Conservation (phyloP, 2,113 vertebrate species). For the Mohoua ochrocephala region DNA sequence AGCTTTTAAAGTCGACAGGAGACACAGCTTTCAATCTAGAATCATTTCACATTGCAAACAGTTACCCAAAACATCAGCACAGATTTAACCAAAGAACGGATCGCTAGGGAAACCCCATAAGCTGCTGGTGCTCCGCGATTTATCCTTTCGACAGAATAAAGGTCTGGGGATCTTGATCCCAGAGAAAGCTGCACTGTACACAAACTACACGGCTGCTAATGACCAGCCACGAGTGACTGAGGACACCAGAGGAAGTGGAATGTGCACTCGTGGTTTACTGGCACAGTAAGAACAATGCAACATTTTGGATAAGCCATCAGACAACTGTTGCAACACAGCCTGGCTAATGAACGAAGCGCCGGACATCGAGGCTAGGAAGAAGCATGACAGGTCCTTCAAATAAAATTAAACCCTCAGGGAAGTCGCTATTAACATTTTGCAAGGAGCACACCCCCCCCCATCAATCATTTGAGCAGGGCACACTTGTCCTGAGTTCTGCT, state of each 20-base stretch:
- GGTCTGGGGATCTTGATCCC: neutral
- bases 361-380: neutral
- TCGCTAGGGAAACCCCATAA: neutral
- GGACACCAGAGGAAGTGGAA: accelerated
- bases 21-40: neutral
- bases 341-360: neutral
- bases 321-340: neutral
- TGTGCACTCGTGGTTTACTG: neutral
- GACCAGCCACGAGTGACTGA: neutral
- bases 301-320: neutral
- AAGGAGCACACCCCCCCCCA: neutral
- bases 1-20: neutral
- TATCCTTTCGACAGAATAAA: neutral
- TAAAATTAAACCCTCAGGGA: neutral
- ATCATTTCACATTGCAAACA: neutral
- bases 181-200: neutral
- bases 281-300: neutral
- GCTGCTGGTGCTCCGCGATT: neutral
- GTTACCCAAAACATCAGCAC: neutral
- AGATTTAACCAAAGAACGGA: neutral
- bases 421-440: neutral
- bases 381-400: neutral
- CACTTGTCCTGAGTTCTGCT: neutral
- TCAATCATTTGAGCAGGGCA: neutral
- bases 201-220: neutral